Base-by-base conservation (phyloP, 1,140 invertebrate species). In the Bombus pascuorum region DNA sequence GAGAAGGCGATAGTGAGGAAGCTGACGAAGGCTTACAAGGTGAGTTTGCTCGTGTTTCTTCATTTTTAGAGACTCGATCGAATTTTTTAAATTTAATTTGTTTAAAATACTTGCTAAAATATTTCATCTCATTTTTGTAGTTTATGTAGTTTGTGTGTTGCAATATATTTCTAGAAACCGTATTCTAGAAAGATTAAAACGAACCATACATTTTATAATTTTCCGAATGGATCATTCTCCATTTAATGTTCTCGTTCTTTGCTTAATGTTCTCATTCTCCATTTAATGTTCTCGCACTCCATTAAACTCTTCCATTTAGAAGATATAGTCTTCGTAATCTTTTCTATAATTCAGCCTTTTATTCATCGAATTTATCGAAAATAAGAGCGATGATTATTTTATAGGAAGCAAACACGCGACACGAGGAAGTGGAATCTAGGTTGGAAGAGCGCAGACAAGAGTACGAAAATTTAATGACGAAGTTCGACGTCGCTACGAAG, bases 1-100 rank as follows among this genome's bases (percentile, higher is more conserved):
- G 92, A 94, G 71, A 93, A 89, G 72, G 81, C 85, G 75, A 32
- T 87, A 53, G 88, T 92, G 1, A 80, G 90, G 13, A 91, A 92
- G 34, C 81, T 95, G 44, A 92, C 80, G 18, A 89, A 91, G 47
- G 89, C 94, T 88, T 92, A 88, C 37, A 89, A 95, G 87, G 94
- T 95, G 72, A 5, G 10, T 47, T 65, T 25, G 85, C 42, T 42
- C n/a, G 15, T 22, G 34, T 1, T 80, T 80, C 18, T 32, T 86
- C 79, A 37, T 86, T 65, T 80, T 77, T 83, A 18, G 0, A 22
- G 47, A 22, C 18, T 22, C 18, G 47, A 53, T 8, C 18, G 1
- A 53, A 53, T 53, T 53, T 53, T 53, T 2, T 8, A 1, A 53
- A 8, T 22, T 53, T 53, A 8, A 53, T 53, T 22, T 53, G 18